A percentile compares a stretch with the other conserved stretches of the same genome.
phyloP scores from a whole-genome alignment of 1,140 invertebrate species.

The Antheraea pernyi region DNA sequence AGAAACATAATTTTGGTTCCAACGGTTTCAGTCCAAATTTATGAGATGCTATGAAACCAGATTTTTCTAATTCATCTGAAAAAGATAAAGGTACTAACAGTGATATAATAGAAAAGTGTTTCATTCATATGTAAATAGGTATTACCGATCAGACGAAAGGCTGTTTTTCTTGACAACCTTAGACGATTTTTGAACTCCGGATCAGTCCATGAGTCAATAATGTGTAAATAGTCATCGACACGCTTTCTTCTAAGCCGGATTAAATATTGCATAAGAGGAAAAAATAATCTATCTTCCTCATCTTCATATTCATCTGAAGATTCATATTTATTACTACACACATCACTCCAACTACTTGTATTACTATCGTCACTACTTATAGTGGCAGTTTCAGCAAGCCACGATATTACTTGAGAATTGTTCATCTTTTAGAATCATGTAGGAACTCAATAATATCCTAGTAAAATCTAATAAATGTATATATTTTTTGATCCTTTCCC shows the following conservation, averaged over 20 bases:
- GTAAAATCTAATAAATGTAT: no score
- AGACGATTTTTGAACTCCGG: conserved; percentile 48
- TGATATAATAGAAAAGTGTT: conserved; percentile 6
- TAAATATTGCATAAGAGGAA: conserved; percentile 58
- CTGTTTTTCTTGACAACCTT: conserved; percentile 44
- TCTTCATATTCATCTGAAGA: conserved; percentile 38
- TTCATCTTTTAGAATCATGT: not conserved
- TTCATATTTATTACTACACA: conserved; percentile 32
- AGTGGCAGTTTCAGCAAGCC: conserved; percentile 34
- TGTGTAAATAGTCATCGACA: conserved; percentile 54
- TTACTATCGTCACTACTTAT: conserved; percentile 46
- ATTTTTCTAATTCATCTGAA: conserved; percentile 52
- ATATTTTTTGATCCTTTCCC: no score
- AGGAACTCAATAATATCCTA: not conserved
- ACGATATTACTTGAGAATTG: conserved; percentile 13
- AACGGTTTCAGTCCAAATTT: conserved; percentile 59
- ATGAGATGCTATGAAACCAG: conserved; percentile 53
- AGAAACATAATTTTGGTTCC: conserved; percentile 56
- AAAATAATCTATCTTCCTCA: conserved; percentile 49
- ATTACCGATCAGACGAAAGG: conserved; percentile 44
- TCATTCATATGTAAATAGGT: conserved; percentile 8
- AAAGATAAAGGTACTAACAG: conserved; percentile 23
- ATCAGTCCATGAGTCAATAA: conserved; percentile 56
- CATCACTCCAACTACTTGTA: conserved; percentile 50
- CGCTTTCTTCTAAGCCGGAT: conserved; percentile 44